These are phyloP conservation scores for Empidonax alnorum DNA, from an alignment of 2,113 vertebrate species.

Conservation along the genomic window DNA sequence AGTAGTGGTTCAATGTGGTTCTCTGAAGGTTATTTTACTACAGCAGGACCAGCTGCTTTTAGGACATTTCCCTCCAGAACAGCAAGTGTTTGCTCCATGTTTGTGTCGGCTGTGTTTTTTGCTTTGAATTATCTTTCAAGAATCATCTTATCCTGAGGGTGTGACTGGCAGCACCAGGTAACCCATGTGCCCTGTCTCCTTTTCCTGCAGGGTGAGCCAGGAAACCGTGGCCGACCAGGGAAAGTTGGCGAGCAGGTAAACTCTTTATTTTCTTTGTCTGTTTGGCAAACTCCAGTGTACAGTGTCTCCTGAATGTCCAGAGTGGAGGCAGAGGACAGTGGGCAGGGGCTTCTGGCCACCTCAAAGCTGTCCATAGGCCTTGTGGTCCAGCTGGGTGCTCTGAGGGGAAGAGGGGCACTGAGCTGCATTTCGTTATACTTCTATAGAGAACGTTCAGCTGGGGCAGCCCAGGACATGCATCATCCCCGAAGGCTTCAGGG, in stretches of 20 bases:
- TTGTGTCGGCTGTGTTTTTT: background rate
- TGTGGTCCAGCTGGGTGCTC: background rate
- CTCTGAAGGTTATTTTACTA: background rate
- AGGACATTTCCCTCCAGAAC: background rate
- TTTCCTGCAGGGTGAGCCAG: conserved; percentile 87
- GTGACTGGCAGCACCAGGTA: background rate
- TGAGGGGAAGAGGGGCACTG: background rate
- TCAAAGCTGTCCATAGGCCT: background rate
- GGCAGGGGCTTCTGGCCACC: background rate
- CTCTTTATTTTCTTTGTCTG: background rate
- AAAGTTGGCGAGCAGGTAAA: conserved; percentile 90
- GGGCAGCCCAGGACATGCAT: background rate
- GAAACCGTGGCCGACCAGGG: conserved; percentile 85
- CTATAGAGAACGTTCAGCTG: background rate
- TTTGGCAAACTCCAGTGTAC: background rate
- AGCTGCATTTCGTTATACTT: background rate
- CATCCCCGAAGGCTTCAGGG: background rate
- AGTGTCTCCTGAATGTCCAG: background rate
- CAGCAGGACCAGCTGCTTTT: background rate
- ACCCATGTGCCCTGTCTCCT: background rate
- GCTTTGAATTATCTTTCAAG: background rate
- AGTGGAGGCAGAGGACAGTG: background rate
- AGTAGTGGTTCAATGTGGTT: background rate
- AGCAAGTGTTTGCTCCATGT: background rate
- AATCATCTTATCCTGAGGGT: background rate